Evolutionary conservation across 1,140 invertebrate genomes (phyloP).

Genomic region (Ectropis grisescens): DNA sequence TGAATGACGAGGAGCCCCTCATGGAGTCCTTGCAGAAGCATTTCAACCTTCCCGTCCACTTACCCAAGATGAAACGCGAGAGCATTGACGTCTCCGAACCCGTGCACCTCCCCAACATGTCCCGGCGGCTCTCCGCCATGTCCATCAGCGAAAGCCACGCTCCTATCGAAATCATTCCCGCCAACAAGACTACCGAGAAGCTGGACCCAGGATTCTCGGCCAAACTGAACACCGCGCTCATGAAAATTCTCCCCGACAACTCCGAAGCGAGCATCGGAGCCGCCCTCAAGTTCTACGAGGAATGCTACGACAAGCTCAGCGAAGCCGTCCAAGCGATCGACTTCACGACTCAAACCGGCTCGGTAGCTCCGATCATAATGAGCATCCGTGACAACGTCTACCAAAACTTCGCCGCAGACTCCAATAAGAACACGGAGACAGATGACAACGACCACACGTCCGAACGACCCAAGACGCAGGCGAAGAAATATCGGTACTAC

Average conservation of each 20-base stretch:
- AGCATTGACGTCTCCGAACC: constrained; percentile 57
- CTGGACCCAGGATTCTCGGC: constrained; percentile 35
- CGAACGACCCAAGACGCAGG: constrained; percentile 47
- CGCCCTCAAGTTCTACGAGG: constrained; percentile 43
- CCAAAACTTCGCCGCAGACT: constrained; percentile 48
- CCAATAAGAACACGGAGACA: constrained; percentile 52
- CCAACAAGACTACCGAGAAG: constrained; percentile 33
- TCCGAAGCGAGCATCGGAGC: constrained; percentile 47
- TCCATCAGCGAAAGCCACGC: constrained; percentile 36
- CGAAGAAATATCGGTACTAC: constrained; percentile 58
- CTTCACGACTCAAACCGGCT: constrained; percentile 41
- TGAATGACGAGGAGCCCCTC: constrained; percentile 48
- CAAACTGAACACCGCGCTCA: constrained; percentile 33
- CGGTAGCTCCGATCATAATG: constrained; percentile 61
- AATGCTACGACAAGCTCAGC: constrained; percentile 35
- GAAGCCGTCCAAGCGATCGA: constrained; percentile 34
- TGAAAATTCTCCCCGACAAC: constrained; percentile 43
- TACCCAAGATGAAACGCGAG: constrained; percentile 50
- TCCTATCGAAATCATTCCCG: neutral
- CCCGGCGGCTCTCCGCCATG: constrained; percentile 45
- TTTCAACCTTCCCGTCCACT: constrained; percentile 45
- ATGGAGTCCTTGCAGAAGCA: constrained; percentile 58
- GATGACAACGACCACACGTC: constrained; percentile 44
- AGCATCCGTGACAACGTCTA: constrained; percentile 61
- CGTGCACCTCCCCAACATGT: constrained; percentile 51